Evolutionary conservation across 2,797 vertebrate genomes (phyloP).

Genomic region (Anomalospiza imberbis): DNA sequence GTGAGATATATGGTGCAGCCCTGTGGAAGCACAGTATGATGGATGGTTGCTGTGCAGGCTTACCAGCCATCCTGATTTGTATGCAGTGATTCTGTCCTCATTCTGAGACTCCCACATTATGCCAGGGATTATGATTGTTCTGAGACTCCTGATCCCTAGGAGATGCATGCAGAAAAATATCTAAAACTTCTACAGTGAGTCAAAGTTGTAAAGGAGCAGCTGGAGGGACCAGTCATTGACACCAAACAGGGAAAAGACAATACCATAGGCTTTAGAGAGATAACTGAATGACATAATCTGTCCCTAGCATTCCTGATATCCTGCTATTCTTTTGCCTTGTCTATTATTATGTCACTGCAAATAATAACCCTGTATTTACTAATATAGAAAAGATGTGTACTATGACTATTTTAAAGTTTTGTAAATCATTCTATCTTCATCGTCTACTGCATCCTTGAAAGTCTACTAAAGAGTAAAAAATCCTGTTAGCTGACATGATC

Average conservation of each 20-base stretch:
- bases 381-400: neutral
- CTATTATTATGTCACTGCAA: neutral
- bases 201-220: slow-evolving; percentile 41
- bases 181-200: slow-evolving; percentile 12
- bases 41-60: neutral
- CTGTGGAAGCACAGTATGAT: neutral
- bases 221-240: slow-evolving; percentile 13
- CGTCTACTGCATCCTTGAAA: neutral
- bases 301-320: neutral
- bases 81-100: neutral
- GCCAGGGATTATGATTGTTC: slow-evolving; percentile 55
- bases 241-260: slow-evolving; percentile 21
- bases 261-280: neutral
- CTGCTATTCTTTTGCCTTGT: neutral
- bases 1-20: neutral
- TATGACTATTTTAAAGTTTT: neutral
- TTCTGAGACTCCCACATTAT: slow-evolving; percentile 39
- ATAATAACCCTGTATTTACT: neutral
- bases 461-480: neutral
- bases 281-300: slow-evolving; percentile 24
- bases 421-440: neutral
- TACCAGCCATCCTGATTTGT: slow-evolving; percentile 28
- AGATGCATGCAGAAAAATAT: slow-evolving; percentile 42
- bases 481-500: neutral
- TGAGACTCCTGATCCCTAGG: slow-evolving; percentile 40